Evolutionary conservation across 2,888 invertebrate genomes (phyloP).

Genomic region (Nomada ruficornis): DNA sequence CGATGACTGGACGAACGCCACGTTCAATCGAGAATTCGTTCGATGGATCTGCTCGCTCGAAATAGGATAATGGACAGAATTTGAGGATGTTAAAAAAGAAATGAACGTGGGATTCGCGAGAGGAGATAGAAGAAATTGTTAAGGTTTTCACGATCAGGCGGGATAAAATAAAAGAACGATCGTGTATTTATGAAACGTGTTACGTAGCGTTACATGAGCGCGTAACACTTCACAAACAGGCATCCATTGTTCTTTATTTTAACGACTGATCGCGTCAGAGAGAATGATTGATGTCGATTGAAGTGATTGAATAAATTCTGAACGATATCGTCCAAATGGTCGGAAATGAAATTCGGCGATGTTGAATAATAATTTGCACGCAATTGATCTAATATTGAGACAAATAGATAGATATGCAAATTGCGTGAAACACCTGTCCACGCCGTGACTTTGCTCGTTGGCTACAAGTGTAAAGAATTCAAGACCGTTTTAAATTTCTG

Average conservation of each 20-base stretch:
- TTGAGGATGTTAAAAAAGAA: too few species aligned
- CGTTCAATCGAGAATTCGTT: neutral
- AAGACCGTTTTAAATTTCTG: slow-evolving; percentile 26
- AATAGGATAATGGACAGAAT: neutral
- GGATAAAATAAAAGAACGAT: neutral
- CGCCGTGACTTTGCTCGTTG: slow-evolving; percentile 27
- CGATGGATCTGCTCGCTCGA: neutral
- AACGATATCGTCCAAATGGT: slow-evolving; percentile 11
- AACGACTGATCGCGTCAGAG: too few species aligned
- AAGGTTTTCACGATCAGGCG: too few species aligned
- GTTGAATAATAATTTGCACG: neutral
- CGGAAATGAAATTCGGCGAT: slow-evolving; percentile 10
- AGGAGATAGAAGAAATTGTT: neutral
- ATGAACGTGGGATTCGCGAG: too few species aligned
- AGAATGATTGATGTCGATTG: slow-evolving; percentile 20
- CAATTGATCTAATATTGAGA: slow-evolving; percentile 22
- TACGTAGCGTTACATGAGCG: slow-evolving; percentile 6
- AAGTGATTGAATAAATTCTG: slow-evolving; percentile 1
- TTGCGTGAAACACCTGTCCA: slow-evolving; percentile 38
- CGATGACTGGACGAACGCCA: neutral
- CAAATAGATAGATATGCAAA: slow-evolving; percentile 14
- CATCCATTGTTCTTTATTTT: neutral
- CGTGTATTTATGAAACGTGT: neutral
- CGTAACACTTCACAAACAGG: neutral
- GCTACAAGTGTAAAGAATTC: slow-evolving; percentile 50